Evolutionary conservation across 2,888 invertebrate species (phyloP), one percentile per base, ranked within the genome.

Genomic region (Tortrix viridana): DNA sequence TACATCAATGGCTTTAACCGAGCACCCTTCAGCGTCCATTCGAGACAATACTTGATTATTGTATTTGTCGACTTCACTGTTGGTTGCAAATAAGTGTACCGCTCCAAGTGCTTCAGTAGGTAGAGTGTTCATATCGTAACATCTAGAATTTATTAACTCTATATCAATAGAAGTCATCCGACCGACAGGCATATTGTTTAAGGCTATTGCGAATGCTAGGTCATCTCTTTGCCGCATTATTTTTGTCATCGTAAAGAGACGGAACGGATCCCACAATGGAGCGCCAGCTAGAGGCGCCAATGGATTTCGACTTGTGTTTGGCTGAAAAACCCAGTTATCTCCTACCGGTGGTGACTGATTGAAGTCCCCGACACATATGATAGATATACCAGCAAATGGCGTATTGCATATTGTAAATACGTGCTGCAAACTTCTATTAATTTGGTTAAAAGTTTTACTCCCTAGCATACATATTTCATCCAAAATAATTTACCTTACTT

Each of bases 211-310:
- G n/a, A 41, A 41, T 2, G 32, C 57, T 4, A 22, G 22, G 60
- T 65, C 62, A 55, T 67, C 66, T 41, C 52, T 62, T 63, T 68
- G 66, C 26, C 62, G 60, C 65, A 66, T 64, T 65, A 67, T 61
- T 64, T 63, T 2, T 23, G 48, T 65, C 53, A 65, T 46, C 48
- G 18, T 41, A 50, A 60, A 64, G 14, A 66, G 43, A 47, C 38
- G 37, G 38, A 64, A 57, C 60, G 62, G 60, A 2, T 22, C 22
- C 22, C 22, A 22, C 20, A 66, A 37, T 23, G 66, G 64, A 23
- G 66, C 44, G 5, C 66, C 66, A 48, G 64, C 60, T 23, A 66
- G 23, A 14, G 44, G 37, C 32, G 61, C 65, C 48, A 62, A 49
- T 49, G 58, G 58, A 65, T 65, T 58, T 54, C 57, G 52, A 37